Percentiles rank a stretch among this genome's conserved stretches.
phyloP scores from a whole-genome alignment of 2,888 invertebrate species.

The Desoria tigrina region DNA sequence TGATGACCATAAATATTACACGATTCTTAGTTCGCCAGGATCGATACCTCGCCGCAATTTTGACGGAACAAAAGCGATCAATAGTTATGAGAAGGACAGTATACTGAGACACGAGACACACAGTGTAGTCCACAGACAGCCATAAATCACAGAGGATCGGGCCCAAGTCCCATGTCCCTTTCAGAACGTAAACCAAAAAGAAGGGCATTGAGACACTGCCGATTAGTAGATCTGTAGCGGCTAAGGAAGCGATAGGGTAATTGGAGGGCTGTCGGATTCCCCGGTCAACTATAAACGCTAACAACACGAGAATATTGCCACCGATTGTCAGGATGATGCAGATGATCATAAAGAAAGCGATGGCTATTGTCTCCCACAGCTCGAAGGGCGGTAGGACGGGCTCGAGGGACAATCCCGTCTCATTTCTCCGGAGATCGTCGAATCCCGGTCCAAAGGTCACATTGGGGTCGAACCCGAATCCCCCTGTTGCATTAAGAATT shows the following conservation, averaged over 20 bases:
- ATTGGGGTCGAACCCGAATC: constrained; percentile 30
- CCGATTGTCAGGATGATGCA: constrained; percentile 90
- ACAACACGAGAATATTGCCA: constrained; percentile 91
- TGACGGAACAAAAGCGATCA: constrained; percentile 97
- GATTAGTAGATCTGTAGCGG: constrained; percentile 94
- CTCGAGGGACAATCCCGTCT: constrained; percentile 6
- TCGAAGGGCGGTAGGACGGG: constrained; percentile 77
- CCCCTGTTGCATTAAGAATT: constrained; percentile 46
- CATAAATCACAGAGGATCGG: constrained; percentile 69
- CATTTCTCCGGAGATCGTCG: neutral
- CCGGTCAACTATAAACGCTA: constrained; percentile 83
- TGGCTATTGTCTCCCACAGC: constrained; percentile 84
- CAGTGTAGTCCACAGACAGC: constrained; percentile 79
- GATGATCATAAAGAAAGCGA: constrained; percentile 80
- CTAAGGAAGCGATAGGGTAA: constrained; percentile 97
- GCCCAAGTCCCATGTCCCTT: constrained; percentile 96
- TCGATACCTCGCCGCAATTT: constrained; percentile 94
- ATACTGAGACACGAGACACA: constrained; percentile 97
- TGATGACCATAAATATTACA: constrained; percentile 88
- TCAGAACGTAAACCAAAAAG: constrained; percentile 72
- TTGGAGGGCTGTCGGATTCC: constrained; percentile 88
- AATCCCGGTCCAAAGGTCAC: neutral
- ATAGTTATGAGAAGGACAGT: constrained; percentile 98
- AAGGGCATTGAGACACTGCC: constrained; percentile 60
- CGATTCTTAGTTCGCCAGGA: constrained; percentile 93